Conservation (phyloP, 2,797 vertebrate species). For the Halcyon chelicuti region DNA sequence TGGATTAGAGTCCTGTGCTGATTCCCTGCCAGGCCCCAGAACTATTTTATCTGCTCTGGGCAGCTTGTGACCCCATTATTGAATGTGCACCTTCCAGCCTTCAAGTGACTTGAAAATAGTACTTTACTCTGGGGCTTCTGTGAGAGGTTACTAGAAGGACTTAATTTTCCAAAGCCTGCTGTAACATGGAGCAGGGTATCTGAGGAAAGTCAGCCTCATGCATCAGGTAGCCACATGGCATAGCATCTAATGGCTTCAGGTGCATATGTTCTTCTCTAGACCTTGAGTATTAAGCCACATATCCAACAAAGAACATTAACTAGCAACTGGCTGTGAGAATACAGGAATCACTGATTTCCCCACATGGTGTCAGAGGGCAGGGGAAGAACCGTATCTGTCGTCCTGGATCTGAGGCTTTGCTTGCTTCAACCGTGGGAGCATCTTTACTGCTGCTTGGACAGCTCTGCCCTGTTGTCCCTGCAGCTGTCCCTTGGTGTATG, state of each 20-base stretch:
- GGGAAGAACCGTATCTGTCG: background rate
- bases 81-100: background rate
- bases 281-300: background rate
- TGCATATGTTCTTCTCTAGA: fast-evolving
- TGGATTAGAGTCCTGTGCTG: background rate
- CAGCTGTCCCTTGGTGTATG: background rate
- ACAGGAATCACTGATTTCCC: background rate
- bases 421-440: background rate
- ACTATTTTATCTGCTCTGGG: background rate
- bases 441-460: background rate
- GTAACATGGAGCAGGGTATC: fast-evolving
- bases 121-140: background rate
- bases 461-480: background rate
- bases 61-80: background rate
- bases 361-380: background rate
- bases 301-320: background rate
- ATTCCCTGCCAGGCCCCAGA: background rate
- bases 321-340: background rate
- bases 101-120: background rate
- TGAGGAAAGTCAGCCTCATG: background rate
- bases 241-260: background rate
- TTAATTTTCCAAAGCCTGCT: background rate
- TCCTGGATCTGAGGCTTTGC: background rate
- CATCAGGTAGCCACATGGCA: fast-evolving
- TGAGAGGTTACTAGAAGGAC: background rate